Percentiles rank a stretch among this genome's conserved stretches.
Conservation (phyloP, 2,113 vertebrate species). For the Procavia capensis region DNA sequence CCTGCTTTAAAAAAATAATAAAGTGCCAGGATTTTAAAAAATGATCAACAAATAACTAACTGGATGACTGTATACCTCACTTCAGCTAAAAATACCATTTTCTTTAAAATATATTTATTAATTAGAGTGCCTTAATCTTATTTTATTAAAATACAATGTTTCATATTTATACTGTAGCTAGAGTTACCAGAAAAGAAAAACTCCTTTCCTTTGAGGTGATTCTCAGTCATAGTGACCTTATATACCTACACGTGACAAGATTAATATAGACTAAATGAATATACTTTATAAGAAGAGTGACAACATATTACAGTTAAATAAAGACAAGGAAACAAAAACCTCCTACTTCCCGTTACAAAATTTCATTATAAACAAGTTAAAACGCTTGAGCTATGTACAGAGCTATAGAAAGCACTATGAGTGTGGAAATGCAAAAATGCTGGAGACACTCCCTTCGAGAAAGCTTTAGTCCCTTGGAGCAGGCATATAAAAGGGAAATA, state of each 20-base stretch:
- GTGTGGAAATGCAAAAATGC: neutral
- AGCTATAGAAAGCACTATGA: neutral
- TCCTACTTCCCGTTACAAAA: neutral
- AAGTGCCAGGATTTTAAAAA: neutral
- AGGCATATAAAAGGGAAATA: neutral
- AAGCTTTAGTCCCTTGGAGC: neutral
- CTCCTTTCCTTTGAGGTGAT: too few species aligned
- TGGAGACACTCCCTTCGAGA: neutral
- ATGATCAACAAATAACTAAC: neutral
- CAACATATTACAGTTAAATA: neutral
- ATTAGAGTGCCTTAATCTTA: neutral
- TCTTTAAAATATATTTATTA: neutral
- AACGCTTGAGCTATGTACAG: neutral
- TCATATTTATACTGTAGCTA: neutral
- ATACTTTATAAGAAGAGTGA: neutral
- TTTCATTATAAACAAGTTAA: constrained; percentile 29
- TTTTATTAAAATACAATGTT: constrained; percentile 22
- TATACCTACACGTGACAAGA: neutral
- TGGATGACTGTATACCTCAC: neutral
- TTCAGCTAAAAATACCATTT: neutral
- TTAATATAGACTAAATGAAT: neutral
- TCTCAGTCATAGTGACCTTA: too few species aligned
- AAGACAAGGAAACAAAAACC: neutral
- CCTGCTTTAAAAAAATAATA: neutral
- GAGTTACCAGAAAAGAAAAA: neutral